Evolutionary conservation across 2,113 vertebrate species (phyloP), one percentile per base, ranked within the genome.

Genomic region (Scomber japonicus): DNA sequence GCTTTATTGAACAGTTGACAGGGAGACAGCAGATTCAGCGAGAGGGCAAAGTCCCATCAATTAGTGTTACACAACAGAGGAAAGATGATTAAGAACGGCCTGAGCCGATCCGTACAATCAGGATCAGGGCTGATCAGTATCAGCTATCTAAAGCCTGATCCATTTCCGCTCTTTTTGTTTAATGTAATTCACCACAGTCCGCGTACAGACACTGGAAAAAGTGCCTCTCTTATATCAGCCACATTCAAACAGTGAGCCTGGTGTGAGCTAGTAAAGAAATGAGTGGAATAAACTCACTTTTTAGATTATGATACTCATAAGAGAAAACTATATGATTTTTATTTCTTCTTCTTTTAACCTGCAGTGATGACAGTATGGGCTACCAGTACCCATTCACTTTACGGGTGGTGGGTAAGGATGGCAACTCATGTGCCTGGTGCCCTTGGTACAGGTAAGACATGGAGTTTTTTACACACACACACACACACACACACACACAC

Each of bases 351-450:
- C 4, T 54, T 54, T 90, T 74, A 57, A 86, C 11, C 92, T 94
- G 56, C 93, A 99, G 98, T 93, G 98, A 99, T 71, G 98, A 99
- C 92, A 99, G 98, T 80, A 96, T 99, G 97, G 98, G 98, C 4
- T 99, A 99, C 90, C 98, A 99, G 53, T 99, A 99, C 88, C 98
- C 98, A 5, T 99, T 99, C 90, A 99, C 97, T 50, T 87, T 99
- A 61, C 94, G 98, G 78, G 97, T 98, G 15, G 98, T 99, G 62
- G 96, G 97, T 51, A 99, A 98, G 89, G 98, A 99, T 85, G 98
- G 98, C 27, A 98, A 96, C 92, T 97, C 97, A 6, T 99, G 97
- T 91, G 97, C 98, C 75, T 99, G 97, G 96, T 99, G 98, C 81
- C 97, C 97, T 0, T 99, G 97, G 98, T 99, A 99, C 94, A 98